Evolutionary conservation across 2,888 invertebrate genomes (phyloP).

Genomic region (Mimumesa dahlbomi): DNA sequence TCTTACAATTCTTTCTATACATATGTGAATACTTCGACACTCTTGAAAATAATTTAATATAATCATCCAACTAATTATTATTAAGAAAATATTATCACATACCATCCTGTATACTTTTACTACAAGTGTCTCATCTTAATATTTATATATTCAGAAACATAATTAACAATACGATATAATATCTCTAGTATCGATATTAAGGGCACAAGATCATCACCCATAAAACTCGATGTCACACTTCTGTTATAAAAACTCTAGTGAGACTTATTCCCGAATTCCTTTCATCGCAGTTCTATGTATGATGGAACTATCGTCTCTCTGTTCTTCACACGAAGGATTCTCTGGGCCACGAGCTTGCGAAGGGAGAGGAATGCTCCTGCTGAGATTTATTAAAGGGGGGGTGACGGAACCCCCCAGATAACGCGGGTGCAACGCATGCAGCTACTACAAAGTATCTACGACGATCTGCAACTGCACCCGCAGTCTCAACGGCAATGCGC

Average conservation of each 20-base stretch:
- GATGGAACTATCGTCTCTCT: slow-evolving; percentile 55
- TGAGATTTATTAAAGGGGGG: slow-evolving; percentile 74
- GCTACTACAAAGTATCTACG: slow-evolving; percentile 24
- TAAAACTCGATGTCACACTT: slow-evolving; percentile 27
- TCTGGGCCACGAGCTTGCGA: slow-evolving; percentile 68
- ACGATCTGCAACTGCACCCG: slow-evolving; percentile 69
- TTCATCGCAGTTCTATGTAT: slow-evolving; percentile 55
- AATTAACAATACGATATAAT: too few species aligned
- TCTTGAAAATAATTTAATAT: too few species aligned
- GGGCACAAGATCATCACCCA: too few species aligned
- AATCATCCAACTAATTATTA: too few species aligned
- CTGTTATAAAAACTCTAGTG: slow-evolving; percentile 7
- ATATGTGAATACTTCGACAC: too few species aligned
- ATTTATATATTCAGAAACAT: too few species aligned
- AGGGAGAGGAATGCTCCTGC: slow-evolving; percentile 77
- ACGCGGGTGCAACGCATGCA: slow-evolving; percentile 14
- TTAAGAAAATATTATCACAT: too few species aligned
- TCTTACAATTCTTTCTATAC: neutral
- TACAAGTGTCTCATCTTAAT: too few species aligned
- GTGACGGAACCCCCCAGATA: slow-evolving; percentile 65
- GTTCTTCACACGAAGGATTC: slow-evolving; percentile 67
- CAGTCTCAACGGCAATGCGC: slow-evolving; percentile 51
- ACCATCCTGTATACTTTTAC: too few species aligned
- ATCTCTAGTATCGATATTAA: too few species aligned
- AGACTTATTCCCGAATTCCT: slow-evolving; percentile 36